phyloP scores from a whole-genome alignment of 2,113 vertebrate species.

The Rhadina sibilatrix region DNA sequence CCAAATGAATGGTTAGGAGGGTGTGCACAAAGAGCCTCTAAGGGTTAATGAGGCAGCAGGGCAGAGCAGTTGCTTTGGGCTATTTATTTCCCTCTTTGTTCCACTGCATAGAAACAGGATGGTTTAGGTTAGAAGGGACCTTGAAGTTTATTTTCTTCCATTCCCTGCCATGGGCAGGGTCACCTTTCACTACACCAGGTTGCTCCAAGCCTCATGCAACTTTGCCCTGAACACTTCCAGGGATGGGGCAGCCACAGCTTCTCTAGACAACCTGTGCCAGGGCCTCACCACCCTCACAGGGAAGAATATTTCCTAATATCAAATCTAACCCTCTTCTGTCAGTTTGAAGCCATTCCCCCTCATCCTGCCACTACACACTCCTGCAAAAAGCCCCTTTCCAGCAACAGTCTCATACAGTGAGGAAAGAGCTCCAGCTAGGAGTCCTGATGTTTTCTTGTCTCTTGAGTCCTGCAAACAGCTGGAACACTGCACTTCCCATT shows the following conservation, averaged over 20 bases:
- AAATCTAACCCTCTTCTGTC: background rate
- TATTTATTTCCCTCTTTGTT: background rate
- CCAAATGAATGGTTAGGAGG: background rate
- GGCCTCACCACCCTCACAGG: background rate
- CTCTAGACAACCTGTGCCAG: background rate
- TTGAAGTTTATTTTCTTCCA: background rate
- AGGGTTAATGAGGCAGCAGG: background rate
- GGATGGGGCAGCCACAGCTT: background rate
- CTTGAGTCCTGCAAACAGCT: background rate
- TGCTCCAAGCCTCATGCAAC: background rate
- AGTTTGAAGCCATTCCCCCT: background rate
- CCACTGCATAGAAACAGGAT: background rate
- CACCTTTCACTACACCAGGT: rapidly evolving
- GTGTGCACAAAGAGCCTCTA: background rate
- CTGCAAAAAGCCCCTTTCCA: background rate
- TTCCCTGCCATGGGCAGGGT: background rate
- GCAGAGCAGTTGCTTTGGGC: background rate
- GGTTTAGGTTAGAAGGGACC: background rate
- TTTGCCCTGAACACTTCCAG: background rate
- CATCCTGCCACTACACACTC: background rate
- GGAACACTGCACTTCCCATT: background rate
- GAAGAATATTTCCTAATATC: background rate
- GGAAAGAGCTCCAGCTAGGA: background rate
- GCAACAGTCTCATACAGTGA: rapidly evolving
- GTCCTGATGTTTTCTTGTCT: background rate